Percentiles rank a stretch among this genome's conserved stretches.
phyloP scores from a whole-genome alignment of 2,113 vertebrate species.

The Tetrax tetrax region DNA sequence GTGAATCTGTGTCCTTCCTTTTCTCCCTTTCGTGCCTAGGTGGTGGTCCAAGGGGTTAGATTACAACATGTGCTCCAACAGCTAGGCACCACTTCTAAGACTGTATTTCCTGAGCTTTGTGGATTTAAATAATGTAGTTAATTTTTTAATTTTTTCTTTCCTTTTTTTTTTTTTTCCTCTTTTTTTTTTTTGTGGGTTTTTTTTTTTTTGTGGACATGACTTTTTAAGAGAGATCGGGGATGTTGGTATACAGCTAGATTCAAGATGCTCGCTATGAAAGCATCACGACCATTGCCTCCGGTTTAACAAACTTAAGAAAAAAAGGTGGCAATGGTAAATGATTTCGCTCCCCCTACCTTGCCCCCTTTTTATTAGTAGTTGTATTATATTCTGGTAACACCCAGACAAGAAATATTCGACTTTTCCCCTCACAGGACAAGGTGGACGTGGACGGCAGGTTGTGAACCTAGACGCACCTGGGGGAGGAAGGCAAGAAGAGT shows the following conservation, averaged over 20 bases:
- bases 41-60: slow-evolving; percentile 66
- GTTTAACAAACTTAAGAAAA: slow-evolving; percentile 52
- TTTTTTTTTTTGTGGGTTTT: neutral
- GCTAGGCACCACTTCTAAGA: slow-evolving; percentile 50
- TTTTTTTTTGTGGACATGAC: neutral
- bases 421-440: slow-evolving; percentile 79
- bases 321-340: slow-evolving; percentile 26
- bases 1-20: slow-evolving; percentile 50
- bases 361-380: slow-evolving; percentile 57
- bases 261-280: neutral
- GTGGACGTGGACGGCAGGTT: slow-evolving; percentile 74
- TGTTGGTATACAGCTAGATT: neutral
- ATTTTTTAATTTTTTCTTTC: neutral
- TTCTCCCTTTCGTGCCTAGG: slow-evolving; percentile 52
- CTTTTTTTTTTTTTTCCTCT: neutral
- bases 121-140: slow-evolving; percentile 59
- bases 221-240: neutral
- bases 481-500: slow-evolving; percentile 70
- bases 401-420: slow-evolving; percentile 71
- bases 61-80: slow-evolving; percentile 62
- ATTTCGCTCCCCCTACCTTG: slow-evolving; percentile 7
- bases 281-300: neutral
- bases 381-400: slow-evolving; percentile 69
- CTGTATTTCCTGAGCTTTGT: slow-evolving; percentile 51
- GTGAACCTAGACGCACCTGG: slow-evolving; percentile 68